Percentiles rank a stretch among this genome's conserved stretches.
Conservation (phyloP, 1,140 invertebrate genomes). For the Brachionus plicatilis region DNA sequence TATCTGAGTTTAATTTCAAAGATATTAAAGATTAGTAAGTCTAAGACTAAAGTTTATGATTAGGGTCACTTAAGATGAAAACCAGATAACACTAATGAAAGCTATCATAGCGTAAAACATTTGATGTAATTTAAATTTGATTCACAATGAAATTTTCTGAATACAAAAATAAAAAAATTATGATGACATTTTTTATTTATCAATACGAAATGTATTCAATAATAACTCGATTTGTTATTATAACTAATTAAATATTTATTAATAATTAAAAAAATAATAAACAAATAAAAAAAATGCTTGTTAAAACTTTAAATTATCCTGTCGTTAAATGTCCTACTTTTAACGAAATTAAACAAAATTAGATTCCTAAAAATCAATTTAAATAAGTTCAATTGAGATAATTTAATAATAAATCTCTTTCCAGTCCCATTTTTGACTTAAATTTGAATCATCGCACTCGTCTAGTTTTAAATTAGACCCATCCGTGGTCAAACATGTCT, state of each 20-base stretch:
- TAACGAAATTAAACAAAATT: background rate
- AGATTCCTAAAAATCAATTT: background rate
- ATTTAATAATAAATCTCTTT: slow-evolving; percentile 40
- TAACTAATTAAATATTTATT: background rate
- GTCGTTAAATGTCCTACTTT: background rate
- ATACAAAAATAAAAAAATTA: too few relatives aligned
- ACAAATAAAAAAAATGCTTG: background rate
- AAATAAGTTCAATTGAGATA: background rate
- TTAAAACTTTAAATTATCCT: background rate
- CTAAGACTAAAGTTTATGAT: too few relatives aligned
- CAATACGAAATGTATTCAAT: too few relatives aligned
- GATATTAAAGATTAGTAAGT: too few relatives aligned
- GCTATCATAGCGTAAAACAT: too few relatives aligned
- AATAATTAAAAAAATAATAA: background rate
- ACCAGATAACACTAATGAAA: too few relatives aligned
- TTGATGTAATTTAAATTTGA: too few relatives aligned
- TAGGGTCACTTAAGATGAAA: too few relatives aligned
- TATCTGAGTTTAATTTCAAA: too few relatives aligned
- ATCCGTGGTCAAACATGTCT: slow-evolving; percentile 29
- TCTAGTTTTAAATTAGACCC: background rate
- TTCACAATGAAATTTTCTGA: too few relatives aligned
- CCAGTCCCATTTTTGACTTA: slow-evolving; percentile 39
- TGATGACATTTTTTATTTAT: too few relatives aligned
- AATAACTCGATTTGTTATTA: background rate
- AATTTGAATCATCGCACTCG: slow-evolving; percentile 28